Percentiles rank a stretch among this genome's conserved stretches.
Evolutionary conservation across 2,888 invertebrate genomes (phyloP).

Genomic region (Hemithea aestivaria): DNA sequence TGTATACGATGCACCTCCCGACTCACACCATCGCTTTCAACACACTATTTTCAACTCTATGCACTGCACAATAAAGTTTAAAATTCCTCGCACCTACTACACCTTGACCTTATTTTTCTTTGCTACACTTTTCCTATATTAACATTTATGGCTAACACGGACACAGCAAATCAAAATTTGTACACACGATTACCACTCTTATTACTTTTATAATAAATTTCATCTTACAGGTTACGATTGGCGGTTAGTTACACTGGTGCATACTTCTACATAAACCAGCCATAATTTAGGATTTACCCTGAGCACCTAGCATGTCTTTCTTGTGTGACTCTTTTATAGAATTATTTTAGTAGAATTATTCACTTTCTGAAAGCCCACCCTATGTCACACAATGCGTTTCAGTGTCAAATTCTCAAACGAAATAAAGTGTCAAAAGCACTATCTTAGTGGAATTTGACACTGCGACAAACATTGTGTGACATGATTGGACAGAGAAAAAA

Average conservation of each 20-base stretch:
- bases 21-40: constrained; percentile 59
- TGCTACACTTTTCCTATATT: constrained; percentile 51
- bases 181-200: constrained; percentile 38
- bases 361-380: no score
- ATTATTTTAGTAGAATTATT: constrained; percentile 18
- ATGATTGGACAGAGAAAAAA: no score
- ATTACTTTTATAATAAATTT: constrained; percentile 32
- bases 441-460: no score
- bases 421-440: no score
- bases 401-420: no score
- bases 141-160: constrained; percentile 55
- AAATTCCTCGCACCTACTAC: constrained; percentile 67
- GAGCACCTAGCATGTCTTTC: constrained; percentile 63
- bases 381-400: no score
- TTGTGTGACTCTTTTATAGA: constrained; percentile 46
- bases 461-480: no score
- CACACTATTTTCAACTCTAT: constrained; percentile 62
- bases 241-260: constrained; percentile 64
- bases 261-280: constrained; percentile 79
- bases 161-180: constrained; percentile 47
- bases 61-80: constrained; percentile 74
- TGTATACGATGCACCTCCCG: constrained; percentile 23
- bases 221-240: constrained; percentile 45
- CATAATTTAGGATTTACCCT: constrained; percentile 57
- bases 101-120: constrained; percentile 53